phyloP scores from a whole-genome alignment of 1,140 invertebrate genomes.

The Cydia fagiglandana region DNA sequence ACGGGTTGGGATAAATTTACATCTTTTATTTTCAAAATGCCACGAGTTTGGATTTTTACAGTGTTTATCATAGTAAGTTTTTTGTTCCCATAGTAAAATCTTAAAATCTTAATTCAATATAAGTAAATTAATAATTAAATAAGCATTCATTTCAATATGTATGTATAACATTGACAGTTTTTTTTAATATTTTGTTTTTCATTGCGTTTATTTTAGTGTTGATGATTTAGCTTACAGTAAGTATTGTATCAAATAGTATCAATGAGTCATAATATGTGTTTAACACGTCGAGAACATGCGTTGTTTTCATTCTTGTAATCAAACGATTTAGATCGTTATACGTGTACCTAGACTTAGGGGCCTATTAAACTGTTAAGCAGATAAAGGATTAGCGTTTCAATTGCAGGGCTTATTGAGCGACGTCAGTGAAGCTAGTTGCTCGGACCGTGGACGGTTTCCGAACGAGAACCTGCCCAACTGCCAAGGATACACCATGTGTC shows the following conservation, averaged over 20 bases:
- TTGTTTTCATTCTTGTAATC: conserved; percentile 13
- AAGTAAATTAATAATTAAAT: conserved; percentile 16
- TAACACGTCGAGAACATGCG: background rate
- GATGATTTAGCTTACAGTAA: background rate
- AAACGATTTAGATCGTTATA: background rate
- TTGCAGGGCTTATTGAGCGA: conserved; percentile 51
- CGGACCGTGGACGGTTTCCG: conserved; percentile 55
- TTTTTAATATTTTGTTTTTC: background rate
- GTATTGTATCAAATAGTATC: background rate
- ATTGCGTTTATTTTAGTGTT: background rate
- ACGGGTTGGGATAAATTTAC: background rate
- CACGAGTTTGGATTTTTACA: conserved; percentile 35
- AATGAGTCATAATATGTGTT: background rate
- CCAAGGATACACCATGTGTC: conserved; percentile 62
- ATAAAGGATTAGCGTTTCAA: conserved; percentile 26
- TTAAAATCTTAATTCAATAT: no score
- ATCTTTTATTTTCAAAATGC: conserved; percentile 42
- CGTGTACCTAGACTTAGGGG: background rate
- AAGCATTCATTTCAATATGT: background rate
- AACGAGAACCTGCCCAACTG: conserved; percentile 55
- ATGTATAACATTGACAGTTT: background rate
- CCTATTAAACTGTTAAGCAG: background rate
- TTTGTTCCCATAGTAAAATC: conserved; percentile 25
- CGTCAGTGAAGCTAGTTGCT: conserved; percentile 48
- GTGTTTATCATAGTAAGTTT: conserved; percentile 39